Evolutionary conservation across 2,797 vertebrate species (phyloP).

Genomic region (Clarias platycephalus): DNA sequence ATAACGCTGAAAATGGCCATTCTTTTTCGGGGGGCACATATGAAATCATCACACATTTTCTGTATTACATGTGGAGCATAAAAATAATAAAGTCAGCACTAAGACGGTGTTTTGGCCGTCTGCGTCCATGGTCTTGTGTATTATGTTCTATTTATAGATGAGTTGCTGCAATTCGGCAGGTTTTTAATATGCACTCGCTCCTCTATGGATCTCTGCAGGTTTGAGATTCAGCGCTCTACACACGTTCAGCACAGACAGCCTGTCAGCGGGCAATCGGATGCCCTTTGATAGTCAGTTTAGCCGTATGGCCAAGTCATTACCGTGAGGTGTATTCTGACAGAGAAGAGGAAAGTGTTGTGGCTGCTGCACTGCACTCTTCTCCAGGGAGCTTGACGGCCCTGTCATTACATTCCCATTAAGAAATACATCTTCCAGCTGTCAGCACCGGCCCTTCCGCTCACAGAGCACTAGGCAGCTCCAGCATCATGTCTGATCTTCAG

Average conservation of each 20-base stretch:
- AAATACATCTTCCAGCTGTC: conserved; percentile 40
- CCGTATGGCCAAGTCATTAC: not conserved
- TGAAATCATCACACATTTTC: too few species aligned
- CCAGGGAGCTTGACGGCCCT: conserved; percentile 3
- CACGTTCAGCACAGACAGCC: not conserved
- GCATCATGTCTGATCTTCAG: conserved; percentile 54
- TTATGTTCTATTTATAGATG: not conserved
- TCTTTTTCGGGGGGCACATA: too few species aligned
- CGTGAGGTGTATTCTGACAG: not conserved
- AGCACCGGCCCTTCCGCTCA: conserved; percentile 28
- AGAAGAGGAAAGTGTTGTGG: not conserved
- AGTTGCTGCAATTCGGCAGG: not conserved
- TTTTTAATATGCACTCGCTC: not conserved
- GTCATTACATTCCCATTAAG: conserved; percentile 46
- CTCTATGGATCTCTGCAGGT: not conserved
- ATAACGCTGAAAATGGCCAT: too few species aligned
- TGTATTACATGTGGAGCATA: too few species aligned
- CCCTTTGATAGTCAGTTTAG: not conserved
- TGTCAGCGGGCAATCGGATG: not conserved
- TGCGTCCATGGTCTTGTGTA: not conserved
- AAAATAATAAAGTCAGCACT: too few species aligned
- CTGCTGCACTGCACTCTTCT: not conserved
- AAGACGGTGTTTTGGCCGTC: too few species aligned
- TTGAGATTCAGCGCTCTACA: not conserved
- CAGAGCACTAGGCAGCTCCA: conserved; percentile 22